A percentile compares a stretch with the other conserved stretches of the same genome.
phyloP scores from a whole-genome alignment of 2,888 invertebrate genomes.

The Harpalus rubripes region DNA sequence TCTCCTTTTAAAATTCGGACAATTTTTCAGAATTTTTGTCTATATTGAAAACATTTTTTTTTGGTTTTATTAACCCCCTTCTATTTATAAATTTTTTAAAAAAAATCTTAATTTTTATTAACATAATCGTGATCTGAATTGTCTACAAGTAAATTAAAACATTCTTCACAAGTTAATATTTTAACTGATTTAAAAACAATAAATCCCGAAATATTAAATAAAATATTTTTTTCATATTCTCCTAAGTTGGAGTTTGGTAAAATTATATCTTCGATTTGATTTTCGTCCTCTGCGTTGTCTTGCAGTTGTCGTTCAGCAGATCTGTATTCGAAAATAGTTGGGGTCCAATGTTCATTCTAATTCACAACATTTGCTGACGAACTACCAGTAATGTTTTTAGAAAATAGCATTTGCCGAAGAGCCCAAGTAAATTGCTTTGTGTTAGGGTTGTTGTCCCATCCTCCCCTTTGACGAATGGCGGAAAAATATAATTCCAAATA shows the following conservation, averaged over 20 bases:
- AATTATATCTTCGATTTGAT: background rate
- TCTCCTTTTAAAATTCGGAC: background rate
- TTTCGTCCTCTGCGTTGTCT: background rate
- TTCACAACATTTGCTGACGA: background rate
- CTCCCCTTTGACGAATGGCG: slow-evolving; percentile 4
- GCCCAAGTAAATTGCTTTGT: slow-evolving; percentile 13
- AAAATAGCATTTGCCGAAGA: slow-evolving; percentile 10
- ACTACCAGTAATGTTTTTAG: background rate
- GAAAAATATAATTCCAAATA: slow-evolving; percentile 23
- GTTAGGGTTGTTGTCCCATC: slow-evolving; percentile 24
- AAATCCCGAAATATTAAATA: background rate
- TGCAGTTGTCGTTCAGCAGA: background rate
- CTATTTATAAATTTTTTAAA: background rate
- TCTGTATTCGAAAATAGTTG: slow-evolving; percentile 34
- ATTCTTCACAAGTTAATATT: background rate
- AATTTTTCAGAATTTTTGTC: slow-evolving; percentile 4
- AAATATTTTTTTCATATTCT: slow-evolving; percentile 6
- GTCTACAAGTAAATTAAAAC: background rate
- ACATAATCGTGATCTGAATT: background rate
- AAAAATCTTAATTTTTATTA: slow-evolving; percentile 4
- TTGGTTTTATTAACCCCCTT: background rate
- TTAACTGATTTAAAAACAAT: background rate
- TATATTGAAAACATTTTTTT: slow-evolving; percentile 3
- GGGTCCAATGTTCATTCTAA: background rate
- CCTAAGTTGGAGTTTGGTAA: background rate